These are phyloP conservation scores for Excalfactoria chinensis DNA, from an alignment of 2,113 vertebrate genomes.

Conservation along the genomic window DNA sequence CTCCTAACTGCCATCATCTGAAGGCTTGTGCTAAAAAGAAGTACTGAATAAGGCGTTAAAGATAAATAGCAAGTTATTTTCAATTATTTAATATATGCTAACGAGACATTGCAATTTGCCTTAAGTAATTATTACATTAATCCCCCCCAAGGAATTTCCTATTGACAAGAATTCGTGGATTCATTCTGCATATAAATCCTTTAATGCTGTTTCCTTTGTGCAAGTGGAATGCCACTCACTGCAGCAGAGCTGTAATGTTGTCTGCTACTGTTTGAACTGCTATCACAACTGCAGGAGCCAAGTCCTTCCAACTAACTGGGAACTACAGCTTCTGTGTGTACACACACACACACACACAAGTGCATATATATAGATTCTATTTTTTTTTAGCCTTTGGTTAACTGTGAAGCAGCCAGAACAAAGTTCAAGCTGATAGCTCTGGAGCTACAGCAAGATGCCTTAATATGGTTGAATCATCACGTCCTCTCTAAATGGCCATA, in stretches of 20 bases:
- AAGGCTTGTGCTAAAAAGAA: background rate
- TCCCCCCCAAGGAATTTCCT: background rate
- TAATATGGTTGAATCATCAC: constrained; percentile 65
- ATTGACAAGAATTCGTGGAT: background rate
- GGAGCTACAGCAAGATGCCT: constrained; percentile 40
- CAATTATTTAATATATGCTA: background rate
- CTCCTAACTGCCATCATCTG: background rate
- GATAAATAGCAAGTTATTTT: background rate
- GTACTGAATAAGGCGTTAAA: fast-evolving
- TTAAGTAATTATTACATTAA: constrained; percentile 25
- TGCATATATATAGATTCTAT: no score
- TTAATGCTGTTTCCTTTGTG: constrained; percentile 6
- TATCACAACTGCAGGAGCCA: background rate
- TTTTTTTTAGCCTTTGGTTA: background rate
- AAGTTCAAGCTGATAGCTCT: background rate
- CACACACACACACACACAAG: background rate
- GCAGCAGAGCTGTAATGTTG: background rate
- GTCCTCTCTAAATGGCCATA: constrained; percentile 18
- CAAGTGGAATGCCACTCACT: background rate
- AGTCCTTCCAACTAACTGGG: background rate
- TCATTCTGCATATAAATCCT: background rate
- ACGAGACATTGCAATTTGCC: background rate
- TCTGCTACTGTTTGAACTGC: constrained; percentile 32
- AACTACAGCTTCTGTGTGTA: background rate
- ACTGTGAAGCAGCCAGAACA: background rate